Conservation (phyloP, 2,797 vertebrate species). For the Smutsia temminckii region DNA sequence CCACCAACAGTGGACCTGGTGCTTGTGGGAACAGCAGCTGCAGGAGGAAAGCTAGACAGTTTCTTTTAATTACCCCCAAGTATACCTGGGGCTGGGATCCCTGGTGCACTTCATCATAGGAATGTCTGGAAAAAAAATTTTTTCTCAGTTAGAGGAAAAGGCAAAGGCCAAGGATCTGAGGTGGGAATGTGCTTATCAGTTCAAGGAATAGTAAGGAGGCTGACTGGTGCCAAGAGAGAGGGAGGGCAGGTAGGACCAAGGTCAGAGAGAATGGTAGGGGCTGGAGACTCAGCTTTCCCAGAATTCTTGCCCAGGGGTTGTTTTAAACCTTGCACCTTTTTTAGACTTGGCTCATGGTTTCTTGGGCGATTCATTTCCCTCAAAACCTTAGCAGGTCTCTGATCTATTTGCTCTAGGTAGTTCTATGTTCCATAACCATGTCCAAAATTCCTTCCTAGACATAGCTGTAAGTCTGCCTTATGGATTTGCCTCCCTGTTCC, state of each 20-base stretch:
- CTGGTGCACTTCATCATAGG: background rate
- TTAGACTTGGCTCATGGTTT: constrained; percentile 19
- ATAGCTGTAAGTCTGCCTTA: background rate
- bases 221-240: background rate
- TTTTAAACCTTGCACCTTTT: constrained; percentile 11
- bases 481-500: background rate
- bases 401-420: background rate
- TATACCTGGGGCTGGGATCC: background rate
- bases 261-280: background rate
- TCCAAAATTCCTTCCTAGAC: constrained; percentile 13
- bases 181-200: background rate
- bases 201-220: background rate
- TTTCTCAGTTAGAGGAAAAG: background rate
- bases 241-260: background rate
- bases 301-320: background rate
- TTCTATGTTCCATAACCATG: background rate
- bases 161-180: constrained; percentile 6
- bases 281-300: background rate
- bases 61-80: background rate
- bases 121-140: background rate
- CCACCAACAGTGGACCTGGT: background rate
- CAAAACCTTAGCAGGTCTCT: background rate
- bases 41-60: background rate
- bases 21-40: background rate
- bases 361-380: constrained; percentile 35